Percentiles rank a stretch among this genome's conserved stretches.
phyloP scores from a whole-genome alignment of 2,888 invertebrate genomes.

The Hedychridium roseum region DNA sequence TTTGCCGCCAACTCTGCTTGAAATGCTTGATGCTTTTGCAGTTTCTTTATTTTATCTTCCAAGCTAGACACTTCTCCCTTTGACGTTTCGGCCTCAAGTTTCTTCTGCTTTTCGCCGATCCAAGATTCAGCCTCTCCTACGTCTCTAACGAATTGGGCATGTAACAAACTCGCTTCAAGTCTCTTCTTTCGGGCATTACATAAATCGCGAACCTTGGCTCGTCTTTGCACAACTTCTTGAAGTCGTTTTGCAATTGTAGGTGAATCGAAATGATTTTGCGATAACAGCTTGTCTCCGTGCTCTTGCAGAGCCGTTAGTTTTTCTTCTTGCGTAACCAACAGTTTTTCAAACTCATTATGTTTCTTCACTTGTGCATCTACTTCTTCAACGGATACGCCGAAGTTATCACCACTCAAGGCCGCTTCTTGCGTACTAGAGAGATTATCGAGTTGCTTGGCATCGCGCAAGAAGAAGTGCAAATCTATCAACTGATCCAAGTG shows the following conservation, averaged over 20 bases:
- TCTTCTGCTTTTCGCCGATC: constrained; percentile 91
- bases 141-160: constrained; percentile 91
- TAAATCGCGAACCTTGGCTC: constrained; percentile 72
- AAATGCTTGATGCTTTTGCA: constrained; percentile 95
- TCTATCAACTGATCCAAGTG: constrained; percentile 91
- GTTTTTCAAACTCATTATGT: constrained; percentile 93
- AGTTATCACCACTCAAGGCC: constrained; percentile 75
- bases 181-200: constrained; percentile 73
- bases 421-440: constrained; percentile 89
- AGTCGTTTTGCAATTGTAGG: constrained; percentile 80
- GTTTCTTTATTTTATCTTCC: constrained; percentile 94
- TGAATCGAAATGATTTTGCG: constrained; percentile 91
- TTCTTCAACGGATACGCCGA: constrained; percentile 84
- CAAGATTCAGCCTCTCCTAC: constrained; percentile 89
- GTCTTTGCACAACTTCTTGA: constrained; percentile 76
- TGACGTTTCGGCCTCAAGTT: constrained; percentile 81
- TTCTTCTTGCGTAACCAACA: constrained; percentile 88
- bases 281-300: constrained; percentile 86
- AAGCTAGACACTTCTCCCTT: constrained; percentile 81
- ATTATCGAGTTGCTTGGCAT: constrained; percentile 91
- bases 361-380: constrained; percentile 90
- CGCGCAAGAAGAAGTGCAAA: constrained; percentile 92
- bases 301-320: constrained; percentile 82
- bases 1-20: constrained; percentile 91
- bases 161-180: constrained; percentile 81